Conservation (phyloP, 2,797 vertebrate species). For the Peromyscus attwateri region DNA sequence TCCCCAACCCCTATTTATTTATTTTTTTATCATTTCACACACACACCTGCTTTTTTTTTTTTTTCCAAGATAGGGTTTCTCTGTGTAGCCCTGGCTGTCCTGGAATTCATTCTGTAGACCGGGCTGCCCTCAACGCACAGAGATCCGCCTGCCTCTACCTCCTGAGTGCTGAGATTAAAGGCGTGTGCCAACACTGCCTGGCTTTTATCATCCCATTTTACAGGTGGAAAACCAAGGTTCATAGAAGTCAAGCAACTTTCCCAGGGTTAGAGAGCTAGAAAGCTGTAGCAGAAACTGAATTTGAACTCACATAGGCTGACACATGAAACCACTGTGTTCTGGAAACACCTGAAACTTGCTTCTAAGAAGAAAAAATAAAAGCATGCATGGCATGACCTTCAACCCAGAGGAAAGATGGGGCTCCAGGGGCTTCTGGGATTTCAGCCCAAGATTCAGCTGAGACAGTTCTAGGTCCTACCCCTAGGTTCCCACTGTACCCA, state of each 20-base stretch:
- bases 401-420: neutral
- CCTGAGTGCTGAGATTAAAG: neutral
- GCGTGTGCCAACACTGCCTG: neutral
- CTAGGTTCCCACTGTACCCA: neutral
- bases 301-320: neutral
- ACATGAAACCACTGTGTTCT: neutral
- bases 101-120: neutral
- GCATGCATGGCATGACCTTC: neutral
- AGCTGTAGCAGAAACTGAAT: neutral
- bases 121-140: neutral
- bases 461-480: neutral
- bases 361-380: constrained; percentile 13
- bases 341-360: neutral
- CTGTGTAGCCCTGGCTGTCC: neutral
- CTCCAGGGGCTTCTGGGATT: neutral
- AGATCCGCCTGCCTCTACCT: neutral
- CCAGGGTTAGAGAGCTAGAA: neutral
- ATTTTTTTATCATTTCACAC: too few relatives aligned
- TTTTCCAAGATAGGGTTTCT: neutral
- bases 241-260: neutral
- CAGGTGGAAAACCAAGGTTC: constrained; percentile 39
- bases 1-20: too few relatives aligned
- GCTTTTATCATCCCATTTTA: neutral
- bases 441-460: neutral
- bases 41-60: neutral